Conservation (phyloP, 2,888 invertebrate species). For the Athrips mouffetella region DNA sequence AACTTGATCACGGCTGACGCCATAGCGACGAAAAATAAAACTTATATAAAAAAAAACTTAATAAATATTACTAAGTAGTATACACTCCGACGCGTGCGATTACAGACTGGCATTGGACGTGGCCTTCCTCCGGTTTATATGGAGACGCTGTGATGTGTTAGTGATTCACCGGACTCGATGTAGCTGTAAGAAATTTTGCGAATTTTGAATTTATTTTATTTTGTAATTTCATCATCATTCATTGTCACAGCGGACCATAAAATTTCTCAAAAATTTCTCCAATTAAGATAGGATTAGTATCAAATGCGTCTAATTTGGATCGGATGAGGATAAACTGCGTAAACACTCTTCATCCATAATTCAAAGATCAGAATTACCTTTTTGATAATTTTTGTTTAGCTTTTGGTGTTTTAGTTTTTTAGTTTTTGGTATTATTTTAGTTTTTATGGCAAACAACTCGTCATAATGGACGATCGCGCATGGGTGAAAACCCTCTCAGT, state of each 20-base stretch:
- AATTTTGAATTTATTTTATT: neutral
- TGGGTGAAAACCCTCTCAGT: neutral
- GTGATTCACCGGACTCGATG: constrained; percentile 4
- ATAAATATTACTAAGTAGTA: constrained; percentile 34
- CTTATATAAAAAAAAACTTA: constrained; percentile 31
- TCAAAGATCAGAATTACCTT: too few species aligned
- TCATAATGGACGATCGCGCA: neutral
- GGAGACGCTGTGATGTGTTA: constrained; percentile 18
- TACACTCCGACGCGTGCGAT: constrained; percentile 44
- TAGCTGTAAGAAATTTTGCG: constrained; percentile 2
- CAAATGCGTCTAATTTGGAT: too few species aligned
- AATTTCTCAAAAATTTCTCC: too few species aligned
- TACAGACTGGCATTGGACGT: constrained; percentile 62
- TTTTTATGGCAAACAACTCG: neutral
- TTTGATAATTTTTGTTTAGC: too few species aligned
- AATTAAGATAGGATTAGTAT: too few species aligned
- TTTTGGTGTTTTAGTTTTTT: too few species aligned
- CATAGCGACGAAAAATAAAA: constrained; percentile 47
- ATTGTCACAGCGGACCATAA: too few species aligned
- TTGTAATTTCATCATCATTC: too few species aligned
- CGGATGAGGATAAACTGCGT: too few species aligned
- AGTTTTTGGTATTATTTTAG: too few species aligned
- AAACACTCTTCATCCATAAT: too few species aligned
- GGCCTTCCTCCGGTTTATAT: constrained; percentile 66
- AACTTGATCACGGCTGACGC: constrained; percentile 68